phyloP scores from a whole-genome alignment of 2,888 invertebrate genomes.

The Diadegma fenestrale region DNA sequence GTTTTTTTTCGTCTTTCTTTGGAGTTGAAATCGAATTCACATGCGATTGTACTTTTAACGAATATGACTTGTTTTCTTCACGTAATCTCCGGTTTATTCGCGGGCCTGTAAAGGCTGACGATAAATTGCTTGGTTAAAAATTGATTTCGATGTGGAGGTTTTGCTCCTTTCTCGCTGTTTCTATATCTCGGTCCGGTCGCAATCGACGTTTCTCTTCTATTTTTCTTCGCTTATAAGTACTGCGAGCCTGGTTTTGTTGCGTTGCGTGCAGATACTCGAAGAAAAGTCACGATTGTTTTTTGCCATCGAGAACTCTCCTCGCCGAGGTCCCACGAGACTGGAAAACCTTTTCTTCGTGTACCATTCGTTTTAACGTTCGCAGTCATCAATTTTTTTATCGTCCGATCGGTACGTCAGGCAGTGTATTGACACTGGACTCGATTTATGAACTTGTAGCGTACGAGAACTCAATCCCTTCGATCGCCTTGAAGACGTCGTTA shows the following conservation, averaged over 20 bases:
- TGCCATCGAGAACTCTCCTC: conserved; percentile 25
- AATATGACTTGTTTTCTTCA: conserved; percentile 38
- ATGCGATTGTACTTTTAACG: conserved; percentile 36
- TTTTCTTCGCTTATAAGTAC: conserved; percentile 30
- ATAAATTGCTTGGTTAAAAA: conserved; percentile 59
- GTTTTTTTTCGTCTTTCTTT: neutral
- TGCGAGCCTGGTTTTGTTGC: conserved; percentile 13
- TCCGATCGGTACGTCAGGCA: conserved; percentile 8
- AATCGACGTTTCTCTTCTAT: conserved; percentile 34
- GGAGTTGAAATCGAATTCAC: conserved; percentile 44
- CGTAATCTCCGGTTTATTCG: conserved; percentile 7
- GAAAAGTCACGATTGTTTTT: conserved; percentile 56
- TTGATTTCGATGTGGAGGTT: conserved; percentile 31
- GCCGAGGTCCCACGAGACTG: conserved; percentile 45
- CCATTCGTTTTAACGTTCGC: conserved; percentile 24
- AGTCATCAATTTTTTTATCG: conserved; percentile 28
- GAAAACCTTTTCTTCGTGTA: conserved; percentile 37
- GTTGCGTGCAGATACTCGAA: conserved; percentile 38
- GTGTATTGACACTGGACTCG: conserved; percentile 15
- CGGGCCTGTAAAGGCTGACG: conserved; percentile 26
- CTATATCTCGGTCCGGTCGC: conserved; percentile 1
- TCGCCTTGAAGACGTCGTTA: neutral
- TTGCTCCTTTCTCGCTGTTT: neutral
- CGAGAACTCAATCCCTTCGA: conserved; percentile 30
- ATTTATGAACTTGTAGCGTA: conserved; percentile 38